These are phyloP conservation scores for Polymixis flavicincta DNA, from an alignment of 2,888 invertebrate species.

Conservation along the genomic window DNA sequence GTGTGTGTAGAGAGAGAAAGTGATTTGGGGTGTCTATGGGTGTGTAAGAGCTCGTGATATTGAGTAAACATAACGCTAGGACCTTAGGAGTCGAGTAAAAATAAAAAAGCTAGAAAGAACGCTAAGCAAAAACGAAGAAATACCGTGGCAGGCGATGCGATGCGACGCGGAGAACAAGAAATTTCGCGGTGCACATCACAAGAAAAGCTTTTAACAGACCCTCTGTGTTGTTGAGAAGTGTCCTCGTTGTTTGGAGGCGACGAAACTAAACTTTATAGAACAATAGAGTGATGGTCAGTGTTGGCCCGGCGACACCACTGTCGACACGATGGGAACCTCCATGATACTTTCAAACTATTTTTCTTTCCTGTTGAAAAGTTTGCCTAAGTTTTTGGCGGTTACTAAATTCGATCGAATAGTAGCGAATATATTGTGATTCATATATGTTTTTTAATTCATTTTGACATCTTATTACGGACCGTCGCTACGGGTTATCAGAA, in stretches of 20 bases:
- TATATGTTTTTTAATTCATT: not conserved
- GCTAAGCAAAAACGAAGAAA: too few species aligned
- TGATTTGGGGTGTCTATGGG: too few species aligned
- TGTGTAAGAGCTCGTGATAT: too few species aligned
- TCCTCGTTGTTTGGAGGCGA: conserved; percentile 61
- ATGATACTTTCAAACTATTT: conserved; percentile 37
- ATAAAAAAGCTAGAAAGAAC: too few species aligned
- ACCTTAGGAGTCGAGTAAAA: too few species aligned
- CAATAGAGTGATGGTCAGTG: conserved; percentile 71
- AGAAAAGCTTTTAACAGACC: conserved; percentile 67
- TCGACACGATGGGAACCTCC: conserved; percentile 43
- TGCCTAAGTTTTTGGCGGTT: conserved; percentile 19
- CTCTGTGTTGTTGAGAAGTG: conserved; percentile 60
- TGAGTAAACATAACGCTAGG: too few species aligned
- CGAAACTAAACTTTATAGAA: conserved; percentile 70
- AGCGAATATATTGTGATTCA: not conserved
- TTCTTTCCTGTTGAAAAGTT: conserved; percentile 33
- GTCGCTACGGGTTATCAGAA: too few species aligned
- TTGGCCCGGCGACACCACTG: conserved; percentile 45
- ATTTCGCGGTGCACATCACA: conserved; percentile 39
- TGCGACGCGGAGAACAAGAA: too few species aligned
- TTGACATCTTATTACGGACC: not conserved
- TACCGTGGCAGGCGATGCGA: too few species aligned
- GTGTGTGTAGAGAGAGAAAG: too few species aligned
- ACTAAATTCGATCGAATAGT: conserved; percentile 11